phyloP scores from a whole-genome alignment of 2,113 vertebrate species.

The Apteryx mantelli region DNA sequence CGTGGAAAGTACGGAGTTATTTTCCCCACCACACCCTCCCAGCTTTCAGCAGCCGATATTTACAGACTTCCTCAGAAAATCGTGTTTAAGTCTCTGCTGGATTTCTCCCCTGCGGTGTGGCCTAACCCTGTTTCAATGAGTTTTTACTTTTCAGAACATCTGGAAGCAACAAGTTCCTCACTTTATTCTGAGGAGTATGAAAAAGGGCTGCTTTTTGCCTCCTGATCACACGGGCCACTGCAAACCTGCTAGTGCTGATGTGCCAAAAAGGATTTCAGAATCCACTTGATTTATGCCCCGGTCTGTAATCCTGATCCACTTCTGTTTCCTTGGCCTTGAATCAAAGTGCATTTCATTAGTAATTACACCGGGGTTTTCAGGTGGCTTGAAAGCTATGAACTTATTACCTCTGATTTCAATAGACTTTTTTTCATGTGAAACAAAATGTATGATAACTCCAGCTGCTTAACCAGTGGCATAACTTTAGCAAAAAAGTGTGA shows the following conservation, averaged over 20 bases:
- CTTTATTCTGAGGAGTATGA: background rate
- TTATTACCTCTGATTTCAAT: background rate
- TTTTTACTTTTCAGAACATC: background rate
- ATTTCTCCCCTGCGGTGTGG: background rate
- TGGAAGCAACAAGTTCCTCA: background rate
- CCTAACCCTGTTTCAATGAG: background rate
- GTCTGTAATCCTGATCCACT: background rate
- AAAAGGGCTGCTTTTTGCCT: background rate
- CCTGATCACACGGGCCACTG: background rate
- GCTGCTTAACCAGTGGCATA: background rate
- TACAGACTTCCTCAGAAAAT: background rate
- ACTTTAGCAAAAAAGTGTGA: background rate
- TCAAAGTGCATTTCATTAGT: background rate
- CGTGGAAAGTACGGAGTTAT: background rate
- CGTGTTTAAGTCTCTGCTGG: background rate
- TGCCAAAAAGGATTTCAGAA: background rate
- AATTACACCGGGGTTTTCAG: background rate
- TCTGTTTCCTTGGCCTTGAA: background rate
- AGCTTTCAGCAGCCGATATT: background rate
- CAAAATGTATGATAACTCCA: background rate
- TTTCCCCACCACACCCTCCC: background rate
- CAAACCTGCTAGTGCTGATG: background rate
- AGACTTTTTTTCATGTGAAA: background rate
- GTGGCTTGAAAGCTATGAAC: fast-evolving
- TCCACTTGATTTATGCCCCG: background rate